Evolutionary conservation across 64 coral and sea anemone species (phyloP).

Genomic region (Montipora efflorescens): DNA sequence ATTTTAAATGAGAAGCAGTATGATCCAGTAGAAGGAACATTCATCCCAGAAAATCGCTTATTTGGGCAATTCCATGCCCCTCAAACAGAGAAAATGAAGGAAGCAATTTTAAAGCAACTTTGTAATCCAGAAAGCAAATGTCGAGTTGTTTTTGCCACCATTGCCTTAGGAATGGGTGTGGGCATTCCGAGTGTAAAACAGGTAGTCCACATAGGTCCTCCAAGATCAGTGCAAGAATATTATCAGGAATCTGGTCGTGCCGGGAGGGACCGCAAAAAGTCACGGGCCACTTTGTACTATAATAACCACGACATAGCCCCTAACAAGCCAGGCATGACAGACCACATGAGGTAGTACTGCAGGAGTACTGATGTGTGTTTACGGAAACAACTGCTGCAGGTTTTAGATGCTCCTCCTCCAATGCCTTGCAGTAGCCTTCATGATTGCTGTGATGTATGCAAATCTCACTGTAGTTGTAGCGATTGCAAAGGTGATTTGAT

Average conservation of each 20-base stretch:
- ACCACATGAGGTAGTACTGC: slow-evolving; percentile 27
- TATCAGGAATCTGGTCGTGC: slow-evolving; percentile 66
- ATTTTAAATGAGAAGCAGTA: slow-evolving; percentile 34
- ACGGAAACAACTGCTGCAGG: slow-evolving; percentile 23
- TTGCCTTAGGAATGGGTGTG: slow-evolving; percentile 67
- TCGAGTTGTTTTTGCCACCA: slow-evolving; percentile 67
- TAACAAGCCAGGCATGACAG: slow-evolving; percentile 63
- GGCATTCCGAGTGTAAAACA: background rate
- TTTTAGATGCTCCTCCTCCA: slow-evolving; percentile 10
- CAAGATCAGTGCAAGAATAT: slow-evolving; percentile 47
- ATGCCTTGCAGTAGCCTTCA: background rate
- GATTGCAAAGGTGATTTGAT: background rate
- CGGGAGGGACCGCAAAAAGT: slow-evolving; percentile 14
- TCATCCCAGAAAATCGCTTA: slow-evolving; percentile 53
- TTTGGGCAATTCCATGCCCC: slow-evolving; percentile 65
- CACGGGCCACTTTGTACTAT: slow-evolving; percentile 60
- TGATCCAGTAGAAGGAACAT: slow-evolving; percentile 16
- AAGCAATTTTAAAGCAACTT: slow-evolving; percentile 46
- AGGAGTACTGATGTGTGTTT: slow-evolving; percentile 44
- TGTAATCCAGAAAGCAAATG: slow-evolving; percentile 36
- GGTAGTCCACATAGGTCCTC: slow-evolving; percentile 15
- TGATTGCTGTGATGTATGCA: slow-evolving; percentile 55
- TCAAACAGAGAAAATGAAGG: slow-evolving; percentile 61
- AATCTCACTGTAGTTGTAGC: background rate
- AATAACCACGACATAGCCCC: slow-evolving; percentile 69